Evolutionary conservation across 2,113 vertebrate genomes (phyloP), one percentile per base, ranked within the genome.

Genomic region (Ceyx cyanopectus): DNA sequence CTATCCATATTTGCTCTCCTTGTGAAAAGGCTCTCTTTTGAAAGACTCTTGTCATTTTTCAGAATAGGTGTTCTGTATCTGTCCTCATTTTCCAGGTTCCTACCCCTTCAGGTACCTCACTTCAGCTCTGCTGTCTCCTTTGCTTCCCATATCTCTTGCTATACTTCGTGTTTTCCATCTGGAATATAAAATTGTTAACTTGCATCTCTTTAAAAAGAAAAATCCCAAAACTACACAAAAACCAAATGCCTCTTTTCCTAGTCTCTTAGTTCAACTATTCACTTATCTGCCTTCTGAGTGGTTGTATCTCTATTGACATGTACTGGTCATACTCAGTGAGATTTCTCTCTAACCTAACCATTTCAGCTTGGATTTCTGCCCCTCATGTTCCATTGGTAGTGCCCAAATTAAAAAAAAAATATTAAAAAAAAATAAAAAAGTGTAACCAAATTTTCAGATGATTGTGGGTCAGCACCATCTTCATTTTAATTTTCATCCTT

Each of bases 301-400:
- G 50, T 73, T 50, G 10, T 81, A 4, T 0, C 6, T 78, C 9
- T 72, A 0, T 23, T 81, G 66, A 45, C 1, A 1, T 14, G 9
- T 8, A 16, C 24, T 34, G 41, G 10, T 73, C 13, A 9, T 65
- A 13, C 48, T 76, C 15, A 2, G 0, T 60, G n/a, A 37, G 79
- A 34, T 68, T 85, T 12, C 8, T 82, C 7, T 62, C 16, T 67
- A 0, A 43, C 82, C 15, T 66, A 50, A 65, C 46, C 13, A 13
- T 34, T 86, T 86, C 51, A 67, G 27, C 21, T 81, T 84, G 57
- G 43, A 29, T 81, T 81, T 77, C 14, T 66, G 32, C 82, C 58
- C 62, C 26, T 61, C 8, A 62, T 0, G 1, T 69, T 58, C 40
- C 10, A 15, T 18, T 70, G 51, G 27, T 70, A 40, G 14, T 78